A percentile compares a stretch with the other conserved stretches of the same genome.
These are phyloP conservation scores for Lasioglossum pauxillum DNA, from an alignment of 2,888 invertebrate genomes.

Conservation along the genomic window DNA sequence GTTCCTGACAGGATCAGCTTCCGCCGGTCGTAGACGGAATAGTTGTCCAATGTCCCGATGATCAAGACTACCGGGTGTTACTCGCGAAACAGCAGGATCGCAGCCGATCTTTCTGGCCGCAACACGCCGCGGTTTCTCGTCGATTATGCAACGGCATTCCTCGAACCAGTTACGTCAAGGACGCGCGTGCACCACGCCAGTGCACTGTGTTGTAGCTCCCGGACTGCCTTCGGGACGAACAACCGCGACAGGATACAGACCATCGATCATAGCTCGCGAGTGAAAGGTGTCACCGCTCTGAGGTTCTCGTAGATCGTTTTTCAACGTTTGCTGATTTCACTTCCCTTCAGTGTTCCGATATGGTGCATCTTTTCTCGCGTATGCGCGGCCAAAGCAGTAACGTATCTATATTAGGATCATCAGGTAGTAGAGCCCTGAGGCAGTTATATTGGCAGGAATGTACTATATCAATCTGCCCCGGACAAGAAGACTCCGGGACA, in stretches of 20 bases:
- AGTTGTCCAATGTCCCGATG: neutral
- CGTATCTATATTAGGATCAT: too few relatives aligned
- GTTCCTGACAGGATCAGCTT: neutral
- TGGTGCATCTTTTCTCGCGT: too few relatives aligned
- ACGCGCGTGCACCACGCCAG: slow-evolving; percentile 59
- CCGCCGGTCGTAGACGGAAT: neutral
- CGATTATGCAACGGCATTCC: slow-evolving; percentile 73
- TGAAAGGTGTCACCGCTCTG: slow-evolving; percentile 37
- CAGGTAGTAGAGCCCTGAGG: too few relatives aligned
- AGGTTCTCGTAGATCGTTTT: neutral
- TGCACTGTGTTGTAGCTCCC: slow-evolving; percentile 18
- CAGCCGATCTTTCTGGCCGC: slow-evolving; percentile 50
- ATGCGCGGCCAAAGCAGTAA: too few relatives aligned
- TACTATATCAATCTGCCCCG: too few relatives aligned
- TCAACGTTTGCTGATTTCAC: neutral
- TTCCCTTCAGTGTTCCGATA: too few relatives aligned
- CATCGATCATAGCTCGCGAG: slow-evolving; percentile 34
- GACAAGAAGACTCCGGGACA: too few relatives aligned
- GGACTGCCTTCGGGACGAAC: slow-evolving; percentile 23
- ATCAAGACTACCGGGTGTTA: neutral
- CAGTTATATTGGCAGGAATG: too few relatives aligned
- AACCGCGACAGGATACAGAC: slow-evolving; percentile 28
- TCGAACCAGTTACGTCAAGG: slow-evolving; percentile 72
- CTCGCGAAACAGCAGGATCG: neutral
- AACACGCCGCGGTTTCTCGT: slow-evolving; percentile 28